Evolutionary conservation across 2,888 invertebrate species (phyloP), one percentile per base, ranked within the genome.

Genomic region (Parnassius apollo): DNA sequence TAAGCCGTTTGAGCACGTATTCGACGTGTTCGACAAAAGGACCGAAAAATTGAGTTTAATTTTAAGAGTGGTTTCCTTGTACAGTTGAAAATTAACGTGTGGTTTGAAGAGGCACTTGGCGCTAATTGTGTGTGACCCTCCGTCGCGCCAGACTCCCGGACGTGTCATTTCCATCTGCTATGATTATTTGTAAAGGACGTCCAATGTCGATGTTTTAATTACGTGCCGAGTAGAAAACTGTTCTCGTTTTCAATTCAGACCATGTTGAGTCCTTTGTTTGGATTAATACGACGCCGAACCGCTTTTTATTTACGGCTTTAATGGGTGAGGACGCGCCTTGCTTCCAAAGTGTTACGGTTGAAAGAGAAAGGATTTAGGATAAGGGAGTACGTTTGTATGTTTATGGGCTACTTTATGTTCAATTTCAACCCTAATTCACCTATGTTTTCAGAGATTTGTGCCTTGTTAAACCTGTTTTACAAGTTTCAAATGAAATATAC

Each of bases 41-140:
- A 65, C 65, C 75, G 76, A 76, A 81, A 85, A 83, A 83, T 80
- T 75, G 80, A 80, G 80, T 83, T 82, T 80, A 83, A 84, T 82
- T 83, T 80, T 71, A 81, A 85, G 77, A 76, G 77, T 77, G 80
- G 83, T 81, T 82, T 82, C 77, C 81, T 81, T 80, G 78, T 75
- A 75, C 76, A 67, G 77, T 69, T 73, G 75, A 60, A 80, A 83
- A 85, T 84, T 82, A 83, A 80, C 82, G 81, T 80, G 81, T 75
- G 81, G 76, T 71, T 74, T 74, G 60, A 78, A 84, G 81, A 68
- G 78, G 77, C 77, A 71, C 88, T 88, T 69, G 76, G 66, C 81
- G 79, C 77, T 86, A 86, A 88, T 88, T 88, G 88, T 83, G 82
- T 81, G 82, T 80, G 83, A 77, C 80, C 81, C 81, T 70, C 64